phyloP scores from a whole-genome alignment of 1,140 invertebrate species.

The Phymorhynchus buccinoides region DNA sequence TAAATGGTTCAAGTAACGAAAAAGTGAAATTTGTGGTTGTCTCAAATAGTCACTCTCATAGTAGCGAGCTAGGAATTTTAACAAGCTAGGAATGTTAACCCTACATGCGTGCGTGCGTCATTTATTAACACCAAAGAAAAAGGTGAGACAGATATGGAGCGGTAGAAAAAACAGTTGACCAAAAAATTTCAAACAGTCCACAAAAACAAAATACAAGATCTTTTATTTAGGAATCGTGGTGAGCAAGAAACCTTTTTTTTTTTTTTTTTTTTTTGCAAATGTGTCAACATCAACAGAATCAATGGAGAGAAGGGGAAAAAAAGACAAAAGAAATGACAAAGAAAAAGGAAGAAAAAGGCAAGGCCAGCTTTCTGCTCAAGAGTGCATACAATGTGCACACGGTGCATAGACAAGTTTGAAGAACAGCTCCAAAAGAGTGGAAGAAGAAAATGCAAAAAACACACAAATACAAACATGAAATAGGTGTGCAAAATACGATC shows the following conservation, averaged over 20 bases:
- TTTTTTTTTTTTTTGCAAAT: background rate
- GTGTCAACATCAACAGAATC: background rate
- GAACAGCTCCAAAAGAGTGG: background rate
- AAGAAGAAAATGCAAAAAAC: background rate
- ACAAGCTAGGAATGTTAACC: too few species aligned
- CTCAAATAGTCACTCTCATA: too few species aligned
- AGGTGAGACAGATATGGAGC: too few species aligned
- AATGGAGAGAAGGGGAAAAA: background rate
- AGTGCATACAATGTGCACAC: background rate
- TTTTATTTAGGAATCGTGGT: slow-evolving; percentile 10
- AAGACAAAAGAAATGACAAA: background rate
- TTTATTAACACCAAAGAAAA: too few species aligned
- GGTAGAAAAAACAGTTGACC: too few species aligned
- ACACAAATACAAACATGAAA: too few species aligned
- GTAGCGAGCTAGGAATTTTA: too few species aligned
- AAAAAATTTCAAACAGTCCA: background rate
- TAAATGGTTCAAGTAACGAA: too few species aligned
- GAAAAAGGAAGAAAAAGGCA: background rate
- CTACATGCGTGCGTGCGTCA: too few species aligned
- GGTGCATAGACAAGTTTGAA: background rate
- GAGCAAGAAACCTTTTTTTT: background rate
- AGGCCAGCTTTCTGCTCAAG: background rate
- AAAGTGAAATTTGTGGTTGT: too few species aligned
- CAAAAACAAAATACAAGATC: slow-evolving; percentile 17
- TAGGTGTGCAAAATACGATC: background rate